These are phyloP conservation scores for Trichogramma dendrolimi DNA, from an alignment of 2,888 invertebrate species.

Conservation along the genomic window DNA sequence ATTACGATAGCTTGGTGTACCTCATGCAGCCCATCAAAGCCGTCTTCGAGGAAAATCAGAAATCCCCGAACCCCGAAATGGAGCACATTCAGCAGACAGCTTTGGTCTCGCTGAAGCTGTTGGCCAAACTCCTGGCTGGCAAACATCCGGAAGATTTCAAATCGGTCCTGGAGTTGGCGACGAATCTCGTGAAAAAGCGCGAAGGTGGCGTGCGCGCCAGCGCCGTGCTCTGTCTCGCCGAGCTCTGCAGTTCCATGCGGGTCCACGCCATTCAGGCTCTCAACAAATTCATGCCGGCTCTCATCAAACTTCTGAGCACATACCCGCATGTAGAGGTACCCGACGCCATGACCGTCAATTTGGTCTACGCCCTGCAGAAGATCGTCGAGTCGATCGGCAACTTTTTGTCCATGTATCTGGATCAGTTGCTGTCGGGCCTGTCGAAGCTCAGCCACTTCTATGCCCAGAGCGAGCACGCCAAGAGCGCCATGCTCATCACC, in stretches of 20 bases:
- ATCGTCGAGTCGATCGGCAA: constrained; percentile 76
- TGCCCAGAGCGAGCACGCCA: constrained; percentile 41
- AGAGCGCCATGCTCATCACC: constrained; percentile 39
- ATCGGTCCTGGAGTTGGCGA: constrained; percentile 65
- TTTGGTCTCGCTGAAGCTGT: constrained; percentile 73
- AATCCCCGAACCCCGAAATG: constrained; percentile 57
- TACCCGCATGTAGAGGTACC: constrained; percentile 61
- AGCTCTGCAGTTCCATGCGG: constrained; percentile 71
- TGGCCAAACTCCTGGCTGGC: constrained; percentile 70
- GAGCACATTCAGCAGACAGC: constrained; percentile 77
- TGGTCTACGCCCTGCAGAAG: constrained; percentile 75
- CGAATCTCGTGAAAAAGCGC: constrained; percentile 59
- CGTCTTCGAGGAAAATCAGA: constrained; percentile 57
- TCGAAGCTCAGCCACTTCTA: constrained; percentile 54
- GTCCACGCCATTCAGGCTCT: constrained; percentile 71
- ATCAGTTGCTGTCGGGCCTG: constrained; percentile 65
- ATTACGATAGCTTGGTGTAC: constrained; percentile 56
- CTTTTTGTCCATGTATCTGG: constrained; percentile 82
- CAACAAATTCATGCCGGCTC: constrained; percentile 74
- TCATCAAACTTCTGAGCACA: constrained; percentile 63
- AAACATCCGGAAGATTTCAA: constrained; percentile 68
- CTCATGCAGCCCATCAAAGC: constrained; percentile 62
- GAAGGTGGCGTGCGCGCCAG: constrained; percentile 68
- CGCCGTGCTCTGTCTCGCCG: constrained; percentile 72
- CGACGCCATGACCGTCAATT: constrained; percentile 65